Base-by-base conservation (phyloP, 2,797 vertebrate genomes). In the Garrulus glandarius region DNA sequence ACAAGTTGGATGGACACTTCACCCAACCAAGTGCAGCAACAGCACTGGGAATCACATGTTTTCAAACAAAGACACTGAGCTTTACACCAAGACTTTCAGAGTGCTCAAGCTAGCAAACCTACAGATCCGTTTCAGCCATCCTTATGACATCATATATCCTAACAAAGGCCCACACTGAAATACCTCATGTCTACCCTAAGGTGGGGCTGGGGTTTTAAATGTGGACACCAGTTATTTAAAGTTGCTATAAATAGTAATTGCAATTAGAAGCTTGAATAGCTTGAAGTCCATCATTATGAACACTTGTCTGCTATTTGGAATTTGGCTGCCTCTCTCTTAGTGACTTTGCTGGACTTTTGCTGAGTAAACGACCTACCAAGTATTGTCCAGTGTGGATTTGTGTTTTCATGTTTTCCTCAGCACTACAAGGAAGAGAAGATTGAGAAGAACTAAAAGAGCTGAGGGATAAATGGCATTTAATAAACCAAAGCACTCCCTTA, bases 171-270 rank as follows among this genome's bases (percentile, higher is more conserved):
- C 53, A 23, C 30, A 10, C 1, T 50, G 22, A 41, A 95, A 87
- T 10, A 29, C 21, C 22, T 87, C 34, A 34, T 52, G 34, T 44
- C 69, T 53, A 36, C 26, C 36, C 44, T 55, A 37, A 30, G 44
- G 13, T 8, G 15, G 64, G 39, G 47, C 78, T 92, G 89, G 34
- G 92, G 86, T 84, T 97, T 96, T 84, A 60, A 36, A 86, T 14
- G 36, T 60, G 68, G 46, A 77, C 29, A 68, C 19, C 32, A n/a
- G 52, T 56, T 49, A 72, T 74, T 56, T 69, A 89, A 91, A 95
- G 72, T 71, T 67, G 22, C 56, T 67, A 67, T 84, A 92, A 95
- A 80, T 53, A 97, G 41, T 13, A 83, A 88, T 30, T 92, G 74
- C 41, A 93, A 95, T 86, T 69, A 60, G 39, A 59, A 59, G 22